Evolutionary conservation across 2,113 vertebrate species (phyloP).

Genomic region (Entelurus aequoreus): DNA sequence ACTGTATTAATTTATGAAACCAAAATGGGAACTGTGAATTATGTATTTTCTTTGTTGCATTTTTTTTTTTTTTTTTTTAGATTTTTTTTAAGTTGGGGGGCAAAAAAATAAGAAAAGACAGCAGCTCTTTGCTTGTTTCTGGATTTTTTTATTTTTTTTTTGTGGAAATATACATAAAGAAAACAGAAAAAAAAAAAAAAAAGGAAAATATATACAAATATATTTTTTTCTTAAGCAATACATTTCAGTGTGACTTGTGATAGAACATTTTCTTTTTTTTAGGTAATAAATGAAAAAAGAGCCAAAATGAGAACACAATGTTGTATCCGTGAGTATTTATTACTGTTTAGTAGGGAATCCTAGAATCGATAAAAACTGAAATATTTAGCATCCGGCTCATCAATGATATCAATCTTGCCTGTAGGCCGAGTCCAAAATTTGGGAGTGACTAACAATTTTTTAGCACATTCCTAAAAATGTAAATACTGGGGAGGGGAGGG

Average conservation of each 20-base stretch:
- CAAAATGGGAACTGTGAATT: constrained; percentile 87
- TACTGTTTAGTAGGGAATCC: neutral
- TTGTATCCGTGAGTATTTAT: constrained; percentile 46
- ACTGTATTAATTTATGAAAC: constrained; percentile 86
- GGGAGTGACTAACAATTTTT: no score
- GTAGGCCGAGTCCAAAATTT: no score
- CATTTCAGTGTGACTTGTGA: constrained; percentile 86
- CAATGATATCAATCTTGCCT: no score
- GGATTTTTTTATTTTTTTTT: constrained; percentile 51
- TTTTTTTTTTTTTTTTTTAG: constrained; percentile 72
- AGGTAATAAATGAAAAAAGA: constrained; percentile 77
- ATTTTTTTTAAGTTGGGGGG: constrained; percentile 53
- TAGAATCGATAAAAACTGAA: constrained; percentile 9
- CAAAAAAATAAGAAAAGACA: constrained; percentile 56
- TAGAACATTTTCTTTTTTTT: constrained; percentile 80
- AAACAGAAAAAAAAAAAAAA: constrained; percentile 38
- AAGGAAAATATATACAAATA: constrained; percentile 72
- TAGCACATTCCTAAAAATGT: no score
- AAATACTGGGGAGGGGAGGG: no score
- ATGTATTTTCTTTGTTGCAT: constrained; percentile 80
- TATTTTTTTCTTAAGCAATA: constrained; percentile 86
- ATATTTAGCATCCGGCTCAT: no score
- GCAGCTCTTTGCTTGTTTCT: constrained; percentile 62
- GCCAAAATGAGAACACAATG: constrained; percentile 55
- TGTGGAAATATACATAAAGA: constrained; percentile 74